phyloP scores from a whole-genome alignment of 2,113 vertebrate genomes.

The Anguilla rostrata region DNA sequence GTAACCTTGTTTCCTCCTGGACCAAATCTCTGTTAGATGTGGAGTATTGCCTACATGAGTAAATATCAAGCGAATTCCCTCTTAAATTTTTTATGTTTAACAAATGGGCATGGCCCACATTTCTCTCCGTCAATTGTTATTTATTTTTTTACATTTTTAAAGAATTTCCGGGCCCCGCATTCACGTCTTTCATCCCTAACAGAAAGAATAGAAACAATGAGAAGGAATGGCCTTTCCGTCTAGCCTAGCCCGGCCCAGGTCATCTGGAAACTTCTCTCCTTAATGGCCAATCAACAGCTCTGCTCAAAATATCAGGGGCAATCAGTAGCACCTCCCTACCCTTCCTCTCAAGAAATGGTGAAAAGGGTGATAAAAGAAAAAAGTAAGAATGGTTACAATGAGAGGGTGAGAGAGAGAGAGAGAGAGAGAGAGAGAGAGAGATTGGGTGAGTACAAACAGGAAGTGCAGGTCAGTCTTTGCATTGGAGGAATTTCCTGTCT shows the following conservation, averaged over 20 bases:
- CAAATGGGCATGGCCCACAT: no score
- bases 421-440: slow-evolving; percentile 2
- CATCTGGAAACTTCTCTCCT: background rate
- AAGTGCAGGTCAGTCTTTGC: slow-evolving; percentile 58
- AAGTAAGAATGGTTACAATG: slow-evolving; percentile 20
- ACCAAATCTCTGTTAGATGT: no score
- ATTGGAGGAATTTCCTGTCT: slow-evolving; percentile 67
- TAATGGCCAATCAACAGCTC: slow-evolving; percentile 53
- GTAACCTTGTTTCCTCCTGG: no score
- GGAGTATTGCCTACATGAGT: no score
- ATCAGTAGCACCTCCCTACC: slow-evolving; percentile 50
- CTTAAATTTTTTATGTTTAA: no score
- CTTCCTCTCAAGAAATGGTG: slow-evolving; percentile 41
- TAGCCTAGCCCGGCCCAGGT: slow-evolving; percentile 32
- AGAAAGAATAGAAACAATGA: background rate
- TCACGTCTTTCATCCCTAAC: no score
- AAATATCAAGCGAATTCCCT: no score
- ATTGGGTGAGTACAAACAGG: slow-evolving; percentile 52
- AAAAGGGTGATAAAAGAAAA: slow-evolving; percentile 36
- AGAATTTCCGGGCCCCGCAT: no score
- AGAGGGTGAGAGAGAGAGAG: background rate
- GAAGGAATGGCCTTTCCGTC: background rate
- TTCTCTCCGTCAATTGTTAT: no score
- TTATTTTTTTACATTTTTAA: no score
- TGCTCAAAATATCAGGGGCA: slow-evolving; percentile 34